Base-by-base conservation (phyloP, 2,113 vertebrate species). In the Solenodon paradoxus region DNA sequence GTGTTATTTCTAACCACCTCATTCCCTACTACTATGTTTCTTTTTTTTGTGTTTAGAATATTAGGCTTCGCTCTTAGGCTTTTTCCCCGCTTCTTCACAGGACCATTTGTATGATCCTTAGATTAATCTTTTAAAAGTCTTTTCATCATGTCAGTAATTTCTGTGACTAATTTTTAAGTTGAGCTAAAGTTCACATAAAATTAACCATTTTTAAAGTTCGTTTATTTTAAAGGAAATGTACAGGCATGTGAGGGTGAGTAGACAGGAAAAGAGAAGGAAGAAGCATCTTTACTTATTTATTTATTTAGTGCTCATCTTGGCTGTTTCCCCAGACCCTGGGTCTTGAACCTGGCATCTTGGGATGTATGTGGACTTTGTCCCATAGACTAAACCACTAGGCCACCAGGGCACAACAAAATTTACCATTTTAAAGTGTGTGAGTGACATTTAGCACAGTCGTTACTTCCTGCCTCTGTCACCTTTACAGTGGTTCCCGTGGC, bases 181-280 rank as follows among this genome's bases (percentile, higher is more conserved):
- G 71, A 83, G 57, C 30, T 92, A 20, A 87, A 40, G 88, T 83
- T 68, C 81, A 80, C 38, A 2, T 38, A 42, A 74, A n/a, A n/a
- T n/a, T n/a, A n/a, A n/a, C n/a, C n/a, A n/a, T n/a, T n/a, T n/a
- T n/a, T n/a, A n/a, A n/a, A n/a, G n/a, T n/a, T n/a, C n/a, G n/a
- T n/a, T n/a, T n/a, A n/a, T n/a, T n/a, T n/a, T n/a, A n/a, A n/a
- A n/a, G n/a, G n/a, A n/a, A n/a, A n/a, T n/a, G n/a, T n/a, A n/a
- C n/a, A n/a, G n/a, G n/a, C n/a, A n/a, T n/a, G n/a, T n/a, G n/a
- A n/a, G n/a, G n/a, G n/a, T n/a, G n/a, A n/a, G n/a, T n/a, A n/a
- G n/a, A n/a, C n/a, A n/a, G n/a, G n/a, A n/a, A n/a, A n/a, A n/a
- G n/a, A n/a, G n/a, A n/a, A n/a, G n/a, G n/a, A n/a, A n/a, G n/a